phyloP scores from a whole-genome alignment of 2,113 vertebrate genomes.

The Isichthys henryi region DNA sequence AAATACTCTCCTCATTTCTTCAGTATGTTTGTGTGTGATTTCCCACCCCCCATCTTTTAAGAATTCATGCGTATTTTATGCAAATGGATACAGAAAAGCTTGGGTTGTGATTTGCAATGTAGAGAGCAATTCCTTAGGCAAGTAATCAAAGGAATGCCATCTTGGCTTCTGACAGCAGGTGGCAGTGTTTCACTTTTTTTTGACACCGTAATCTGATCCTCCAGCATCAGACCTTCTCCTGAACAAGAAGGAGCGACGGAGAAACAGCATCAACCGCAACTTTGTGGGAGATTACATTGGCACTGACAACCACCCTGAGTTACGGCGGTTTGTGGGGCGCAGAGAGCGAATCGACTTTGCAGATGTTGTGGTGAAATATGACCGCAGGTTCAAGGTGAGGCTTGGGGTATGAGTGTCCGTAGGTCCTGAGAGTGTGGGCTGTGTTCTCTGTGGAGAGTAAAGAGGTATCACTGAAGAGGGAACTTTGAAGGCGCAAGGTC shows the following conservation, averaged over 20 bases:
- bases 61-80: neutral
- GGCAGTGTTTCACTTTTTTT: neutral
- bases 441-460: neutral
- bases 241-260: conserved; percentile 72
- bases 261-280: conserved; percentile 75
- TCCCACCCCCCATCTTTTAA: too few relatives aligned
- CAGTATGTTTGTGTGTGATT: neutral
- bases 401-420: neutral
- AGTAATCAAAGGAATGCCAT: neutral
- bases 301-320: conserved; percentile 63
- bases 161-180: neutral
- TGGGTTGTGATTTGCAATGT: neutral
- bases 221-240: conserved; percentile 69
- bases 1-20: neutral
- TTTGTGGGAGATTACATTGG: conserved; percentile 75
- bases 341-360: conserved; percentile 73
- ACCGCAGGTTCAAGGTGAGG: conserved; percentile 70
- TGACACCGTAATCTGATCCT: neutral
- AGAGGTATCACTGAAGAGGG: neutral
- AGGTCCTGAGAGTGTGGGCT: neutral
- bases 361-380: conserved; percentile 66
- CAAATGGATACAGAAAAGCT: neutral
- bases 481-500: neutral
- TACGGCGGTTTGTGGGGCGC: conserved; percentile 68
- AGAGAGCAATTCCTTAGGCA: neutral